These are phyloP conservation scores for Martes martes DNA, from an alignment of 2,113 vertebrate genomes.

Conservation along the genomic window DNA sequence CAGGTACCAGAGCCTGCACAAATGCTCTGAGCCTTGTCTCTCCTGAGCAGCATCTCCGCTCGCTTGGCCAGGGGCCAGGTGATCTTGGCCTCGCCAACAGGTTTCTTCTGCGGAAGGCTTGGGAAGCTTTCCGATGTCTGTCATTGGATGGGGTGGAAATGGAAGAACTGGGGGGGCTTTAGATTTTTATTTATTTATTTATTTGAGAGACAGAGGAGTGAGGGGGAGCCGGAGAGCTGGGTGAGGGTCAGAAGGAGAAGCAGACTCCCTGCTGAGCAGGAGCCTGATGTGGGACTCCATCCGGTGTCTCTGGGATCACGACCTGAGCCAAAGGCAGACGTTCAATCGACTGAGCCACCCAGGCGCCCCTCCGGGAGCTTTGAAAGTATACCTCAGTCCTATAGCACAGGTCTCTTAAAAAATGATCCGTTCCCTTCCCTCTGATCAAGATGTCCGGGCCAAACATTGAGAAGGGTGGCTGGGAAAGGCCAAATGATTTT, in stretches of 20 bases:
- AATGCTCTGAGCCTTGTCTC: constrained; percentile 9
- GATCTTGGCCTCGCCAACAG: constrained; percentile 50
- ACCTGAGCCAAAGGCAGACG: too few species aligned
- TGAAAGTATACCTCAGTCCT: constrained; percentile 56
- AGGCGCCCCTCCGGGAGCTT: background rate
- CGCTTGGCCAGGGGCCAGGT: constrained; percentile 44
- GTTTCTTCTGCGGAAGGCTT: background rate
- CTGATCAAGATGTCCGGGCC: constrained; percentile 35
- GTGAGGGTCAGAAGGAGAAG: background rate
- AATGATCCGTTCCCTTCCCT: constrained; percentile 36
- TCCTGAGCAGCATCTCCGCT: constrained; percentile 1
- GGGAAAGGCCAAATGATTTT: constrained; percentile 59
- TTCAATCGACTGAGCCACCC: too few species aligned
- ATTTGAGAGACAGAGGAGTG: background rate
- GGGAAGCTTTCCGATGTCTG: background rate
- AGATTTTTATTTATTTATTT: too few species aligned
- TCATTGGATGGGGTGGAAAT: background rate
- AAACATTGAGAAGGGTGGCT: background rate
- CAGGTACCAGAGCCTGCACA: constrained; percentile 58
- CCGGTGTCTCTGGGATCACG: fast-evolving
- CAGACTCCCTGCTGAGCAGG: too few species aligned
- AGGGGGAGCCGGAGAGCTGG: background rate
- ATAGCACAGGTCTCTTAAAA: background rate
- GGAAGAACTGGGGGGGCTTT: background rate
- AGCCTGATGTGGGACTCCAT: background rate